These are phyloP conservation scores for Actinia equina DNA, from an alignment of 64 coral and sea anemone genomes.

Conservation along the genomic window DNA sequence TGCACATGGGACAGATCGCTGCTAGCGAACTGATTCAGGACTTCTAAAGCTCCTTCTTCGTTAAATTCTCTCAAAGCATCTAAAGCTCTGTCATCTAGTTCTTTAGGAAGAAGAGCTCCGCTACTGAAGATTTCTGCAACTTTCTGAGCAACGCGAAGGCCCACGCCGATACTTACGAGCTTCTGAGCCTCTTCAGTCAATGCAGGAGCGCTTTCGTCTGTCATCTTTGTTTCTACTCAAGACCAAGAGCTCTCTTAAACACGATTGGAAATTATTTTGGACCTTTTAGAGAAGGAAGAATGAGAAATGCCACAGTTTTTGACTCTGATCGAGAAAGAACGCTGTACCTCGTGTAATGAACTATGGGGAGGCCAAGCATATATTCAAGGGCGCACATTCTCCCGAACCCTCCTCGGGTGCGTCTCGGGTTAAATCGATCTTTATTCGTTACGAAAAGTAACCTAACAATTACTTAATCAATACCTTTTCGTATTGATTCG, in stretches of 20 bases:
- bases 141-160: conserved; percentile 63
- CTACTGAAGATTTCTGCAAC: conserved; percentile 80
- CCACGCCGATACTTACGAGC: conserved; percentile 65
- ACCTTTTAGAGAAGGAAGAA: not conserved
- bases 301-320: not conserved
- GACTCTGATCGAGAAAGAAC: not conserved
- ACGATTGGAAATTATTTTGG: not conserved
- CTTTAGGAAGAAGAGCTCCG: conserved; percentile 78
- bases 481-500: not conserved
- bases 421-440: not conserved
- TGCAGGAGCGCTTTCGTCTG: conserved; percentile 19
- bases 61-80: conserved; percentile 95
- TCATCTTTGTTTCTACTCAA: conserved; percentile 30
- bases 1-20: conserved; percentile 99
- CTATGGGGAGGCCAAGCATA: not conserved
- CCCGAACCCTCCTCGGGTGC: not conserved
- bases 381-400: not conserved
- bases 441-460: not conserved
- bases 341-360: not conserved
- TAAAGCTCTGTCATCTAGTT: conserved; percentile 95
- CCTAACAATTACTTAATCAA: not conserved
- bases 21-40: conserved; percentile 86
- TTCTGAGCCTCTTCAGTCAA: conserved; percentile 75
- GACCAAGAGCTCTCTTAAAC: not conserved
- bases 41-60: conserved; percentile 91